Base-by-base conservation (phyloP, 2,797 vertebrate genomes). In the Macropodus opercularis region DNA sequence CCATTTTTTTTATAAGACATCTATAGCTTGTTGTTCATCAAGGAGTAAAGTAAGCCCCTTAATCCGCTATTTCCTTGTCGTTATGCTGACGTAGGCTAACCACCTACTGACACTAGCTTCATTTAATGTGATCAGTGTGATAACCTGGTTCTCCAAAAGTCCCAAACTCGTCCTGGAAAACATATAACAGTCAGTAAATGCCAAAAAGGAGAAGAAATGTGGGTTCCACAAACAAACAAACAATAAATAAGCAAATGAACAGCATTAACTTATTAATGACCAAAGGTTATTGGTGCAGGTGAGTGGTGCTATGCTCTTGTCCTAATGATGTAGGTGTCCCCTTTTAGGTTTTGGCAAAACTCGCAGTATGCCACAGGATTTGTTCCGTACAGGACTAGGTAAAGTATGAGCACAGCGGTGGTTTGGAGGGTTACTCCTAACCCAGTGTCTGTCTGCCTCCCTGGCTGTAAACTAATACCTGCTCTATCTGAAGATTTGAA, bases 281-380 rank as follows among this genome's bases (percentile, higher is more conserved):
- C 13, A 40, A 24, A 39, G 44, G 26, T 36, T 22, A 24, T 22
- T 8, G 12, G 19, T 29, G 41, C 40, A 63, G 13, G 11, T 5
- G 26, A 27, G 21, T 35, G 9, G 6, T 40, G 22, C 31, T 29
- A 58, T 49, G 2, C 31, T 24, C n/a, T 40, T 40, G 17, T 77
- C 55, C 55, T 87, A 88, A 89, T 77, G 36, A 86, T 87, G 77
- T 62, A 87, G 78, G 22, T 89, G 71, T 90, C 66, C 69, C 63
- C 49, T 88, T 89, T 61, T 86, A 91, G 90, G 90, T 88, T 85
- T 87, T 84, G 85, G 89, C 77, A 86, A 81, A 85, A 89, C 88
- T 79, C 83, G 85, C 83, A 90, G 90, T 83, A 89, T 90, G 81
- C 89, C 88, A 26, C 89, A 89, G 81, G 89, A 90, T 69, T 79